Base-by-base conservation (phyloP, 2,113 vertebrate genomes). In the Casuarius casuarius region DNA sequence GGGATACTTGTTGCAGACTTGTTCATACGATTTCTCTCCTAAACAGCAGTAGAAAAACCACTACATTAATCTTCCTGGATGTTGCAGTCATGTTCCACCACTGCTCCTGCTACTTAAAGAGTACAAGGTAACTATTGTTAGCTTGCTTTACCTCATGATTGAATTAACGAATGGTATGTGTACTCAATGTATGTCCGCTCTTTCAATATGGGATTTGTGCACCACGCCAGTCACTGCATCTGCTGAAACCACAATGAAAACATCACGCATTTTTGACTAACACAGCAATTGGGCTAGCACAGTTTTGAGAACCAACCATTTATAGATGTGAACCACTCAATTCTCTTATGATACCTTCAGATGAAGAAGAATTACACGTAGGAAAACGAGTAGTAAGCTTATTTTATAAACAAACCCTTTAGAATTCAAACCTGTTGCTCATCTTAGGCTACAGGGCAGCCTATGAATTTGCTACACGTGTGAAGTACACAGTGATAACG, bases 251-350 rank as follows among this genome's bases (percentile, higher is more conserved):
- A 58, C 74, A 21, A 11, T 0, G 22, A 63, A 63, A 90, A 74
- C 2, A 44, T 22, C 33, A n/a, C 0, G 0, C 2, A 12, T 15
- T 29, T 1, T 0, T 67, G 46, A 19, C 63, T 7, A 16, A 31
- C 26, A 0, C 6, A 2, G 51, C 63, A 10, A 35, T 3, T 25
- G 3, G 61, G 46, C 11, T 31, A 23, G 71, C 8, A 4, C 3
- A 3, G 40, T 8, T 42, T n/a, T 13, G 7, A 66, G 63, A 80
- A 44, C 3, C 1, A 49, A 44, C 14, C 12, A 0, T 0, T 25
- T 7, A 38, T 3, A 46, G 58, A 44, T 1, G 10, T 2, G 33
- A 92, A 38, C 26, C 26, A 3, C 51, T 59, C 13, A 0, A 2
- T 40, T 80, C 59, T 46, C 15, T 2, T 2, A 1, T 0, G 8